Percentiles rank a stretch among this genome's conserved stretches.
phyloP scores from a whole-genome alignment of 37 sponge, comb jelly and placozoan species.

The Oscarella lobularis region DNA sequence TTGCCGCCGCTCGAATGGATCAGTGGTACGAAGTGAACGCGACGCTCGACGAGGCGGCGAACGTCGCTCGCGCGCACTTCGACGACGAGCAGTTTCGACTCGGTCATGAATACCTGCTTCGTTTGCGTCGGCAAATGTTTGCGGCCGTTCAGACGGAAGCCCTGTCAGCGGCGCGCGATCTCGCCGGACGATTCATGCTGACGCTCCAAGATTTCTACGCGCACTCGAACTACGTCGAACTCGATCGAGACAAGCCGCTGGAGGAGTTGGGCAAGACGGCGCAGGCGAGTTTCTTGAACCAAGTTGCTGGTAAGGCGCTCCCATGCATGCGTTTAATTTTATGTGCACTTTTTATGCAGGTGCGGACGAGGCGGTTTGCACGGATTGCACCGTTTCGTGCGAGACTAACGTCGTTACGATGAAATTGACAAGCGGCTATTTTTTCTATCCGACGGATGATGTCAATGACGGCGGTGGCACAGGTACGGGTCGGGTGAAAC shows the following conservation, averaged over 20 bases:
- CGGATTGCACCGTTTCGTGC: not conserved
- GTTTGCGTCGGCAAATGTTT: too few relatives aligned
- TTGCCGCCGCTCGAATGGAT: not conserved
- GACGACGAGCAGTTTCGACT: not conserved
- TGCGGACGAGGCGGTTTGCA: not conserved
- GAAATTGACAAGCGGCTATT: not conserved
- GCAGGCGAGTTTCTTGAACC: not conserved
- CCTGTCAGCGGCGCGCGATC: not conserved
- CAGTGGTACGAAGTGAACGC: not conserved
- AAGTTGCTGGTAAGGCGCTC: not conserved
- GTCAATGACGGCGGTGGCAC: too few relatives aligned
- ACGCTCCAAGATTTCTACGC: not conserved
- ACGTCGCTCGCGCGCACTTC: not conserved
- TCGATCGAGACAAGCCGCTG: not conserved
- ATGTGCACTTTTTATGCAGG: not conserved
- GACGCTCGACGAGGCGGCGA: not conserved
- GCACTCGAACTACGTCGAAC: not conserved
- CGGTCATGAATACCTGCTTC: not conserved
- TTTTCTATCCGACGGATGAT: too few relatives aligned
- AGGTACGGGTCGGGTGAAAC: not conserved
- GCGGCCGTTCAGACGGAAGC: not conserved
- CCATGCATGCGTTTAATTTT: not conserved
- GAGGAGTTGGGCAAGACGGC: not conserved
- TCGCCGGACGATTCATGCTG: not conserved
- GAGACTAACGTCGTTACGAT: not conserved